Percentiles rank a stretch among this genome's conserved stretches.
Evolutionary conservation across 2,113 vertebrate species (phyloP).

Genomic region (Etheostoma cragini): DNA sequence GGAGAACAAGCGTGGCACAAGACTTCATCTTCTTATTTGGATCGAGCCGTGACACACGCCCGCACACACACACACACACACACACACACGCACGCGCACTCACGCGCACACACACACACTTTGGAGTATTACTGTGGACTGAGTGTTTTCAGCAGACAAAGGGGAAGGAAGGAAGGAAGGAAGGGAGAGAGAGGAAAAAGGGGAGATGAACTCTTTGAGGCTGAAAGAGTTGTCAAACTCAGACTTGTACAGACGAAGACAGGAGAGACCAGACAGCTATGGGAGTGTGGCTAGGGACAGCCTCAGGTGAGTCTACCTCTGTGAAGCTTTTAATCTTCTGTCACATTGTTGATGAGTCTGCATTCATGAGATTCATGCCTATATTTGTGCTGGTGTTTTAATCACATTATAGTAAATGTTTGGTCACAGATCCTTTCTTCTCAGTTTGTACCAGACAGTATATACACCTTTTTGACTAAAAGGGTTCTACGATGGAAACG

Average conservation of each 20-base stretch:
- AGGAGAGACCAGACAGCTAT: conserved; percentile 91
- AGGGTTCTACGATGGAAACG: neutral
- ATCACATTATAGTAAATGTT: neutral
- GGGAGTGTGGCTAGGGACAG: conserved; percentile 81
- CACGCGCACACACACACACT: neutral
- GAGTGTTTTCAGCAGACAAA: conserved; percentile 9
- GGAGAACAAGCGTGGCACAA: conserved; percentile 49
- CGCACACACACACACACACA: too few relatives aligned
- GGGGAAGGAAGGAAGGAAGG: conserved; percentile 50
- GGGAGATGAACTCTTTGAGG: conserved; percentile 90
- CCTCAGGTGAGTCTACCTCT: conserved; percentile 86
- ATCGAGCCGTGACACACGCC: neutral
- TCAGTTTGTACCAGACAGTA: neutral
- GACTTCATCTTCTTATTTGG: conserved; percentile 29
- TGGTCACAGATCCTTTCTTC: neutral
- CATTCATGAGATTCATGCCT: neutral
- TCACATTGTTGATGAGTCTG: neutral
- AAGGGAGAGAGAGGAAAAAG: conserved; percentile 68
- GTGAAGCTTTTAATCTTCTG: neutral
- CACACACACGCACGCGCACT: too few relatives aligned
- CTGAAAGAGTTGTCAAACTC: conserved; percentile 95
- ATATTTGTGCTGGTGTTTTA: neutral
- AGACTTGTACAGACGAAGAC: conserved; percentile 92
- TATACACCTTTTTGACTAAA: neutral
- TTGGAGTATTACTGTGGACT: conserved; percentile 14